Evolutionary conservation across 2,888 invertebrate species (phyloP), one percentile per base, ranked within the genome.

Genomic region (Copidosoma aretas): DNA sequence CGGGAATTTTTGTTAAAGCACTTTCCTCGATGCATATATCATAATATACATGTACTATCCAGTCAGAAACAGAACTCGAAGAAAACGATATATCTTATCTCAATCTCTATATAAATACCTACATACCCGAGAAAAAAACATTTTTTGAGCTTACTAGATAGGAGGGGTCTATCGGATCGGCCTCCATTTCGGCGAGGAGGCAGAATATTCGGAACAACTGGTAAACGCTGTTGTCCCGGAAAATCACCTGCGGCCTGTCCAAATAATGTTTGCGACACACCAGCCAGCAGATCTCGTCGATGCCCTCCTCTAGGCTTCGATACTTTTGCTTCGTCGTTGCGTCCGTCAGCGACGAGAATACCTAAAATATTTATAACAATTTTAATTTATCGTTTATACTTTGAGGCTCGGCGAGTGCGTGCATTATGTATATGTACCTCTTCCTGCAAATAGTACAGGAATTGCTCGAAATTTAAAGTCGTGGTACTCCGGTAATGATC

Each of bases 181-280:
- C 86, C n/a, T 89, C 87, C 70, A 91, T 84, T 78, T 94, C 93
- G 0, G 90, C 91, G 8, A 94, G 86, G 15, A 93, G 86, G 77
- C 93, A 93, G 83, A 93, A 94, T 76, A 93, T 89, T 73, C 92
- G 85, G 82, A 92, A 93, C 65, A 93, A 86, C 79, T 92, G 90
- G 80, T 90, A 91, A 10, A 91, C 86, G 21, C 90, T 90, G 64
- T 88, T 87, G 73, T 91, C 90, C 14, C 86, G 83, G 75, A 92
- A 89, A 12, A 89, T 82, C 1, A 88, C 86, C 75, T 87, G 86
- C 71, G 90, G 88, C 53, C 91, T 84, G 4, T 85, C 82, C 24
- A 91, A 77, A 72, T 89, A 89, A 64, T 85, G 86, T 78, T 90
- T 91, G 67, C 90, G 88, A 79, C 93, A 93, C 10, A 93, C 89